These are phyloP conservation scores for Sphaerophoria rueppellii DNA, from an alignment of 2,888 invertebrate genomes.

Conservation along the genomic window DNA sequence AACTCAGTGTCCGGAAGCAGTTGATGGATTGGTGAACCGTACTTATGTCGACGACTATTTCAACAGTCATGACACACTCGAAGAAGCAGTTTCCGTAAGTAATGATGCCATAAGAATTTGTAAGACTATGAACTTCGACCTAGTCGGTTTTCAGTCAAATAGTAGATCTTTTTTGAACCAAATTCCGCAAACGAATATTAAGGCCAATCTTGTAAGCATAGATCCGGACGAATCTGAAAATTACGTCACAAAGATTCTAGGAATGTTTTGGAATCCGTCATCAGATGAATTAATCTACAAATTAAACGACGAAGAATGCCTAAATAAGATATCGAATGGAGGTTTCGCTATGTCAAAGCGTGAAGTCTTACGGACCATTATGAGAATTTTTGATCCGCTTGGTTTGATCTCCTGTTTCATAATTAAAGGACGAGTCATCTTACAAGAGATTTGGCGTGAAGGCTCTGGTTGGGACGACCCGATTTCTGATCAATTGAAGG, in stretches of 20 bases:
- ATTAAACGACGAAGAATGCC: neutral
- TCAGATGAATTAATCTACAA: neutral
- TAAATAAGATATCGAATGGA: neutral
- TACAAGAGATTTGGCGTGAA: slow-evolving; percentile 20
- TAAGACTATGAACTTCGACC: too few relatives aligned
- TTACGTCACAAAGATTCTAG: neutral
- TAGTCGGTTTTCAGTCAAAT: too few relatives aligned
- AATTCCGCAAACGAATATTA: too few relatives aligned
- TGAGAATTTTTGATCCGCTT: slow-evolving; percentile 14
- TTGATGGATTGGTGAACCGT: too few relatives aligned
- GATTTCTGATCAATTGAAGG: neutral
- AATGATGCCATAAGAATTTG: too few relatives aligned
- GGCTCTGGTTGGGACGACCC: slow-evolving; percentile 7
- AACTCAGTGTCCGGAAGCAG: too few relatives aligned
- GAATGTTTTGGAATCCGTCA: slow-evolving; percentile 16
- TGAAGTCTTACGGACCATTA: neutral
- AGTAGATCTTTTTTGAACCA: too few relatives aligned
- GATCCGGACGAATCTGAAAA: neutral
- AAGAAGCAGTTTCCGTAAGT: too few relatives aligned
- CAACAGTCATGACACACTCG: too few relatives aligned
- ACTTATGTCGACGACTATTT: too few relatives aligned
- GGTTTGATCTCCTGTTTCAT: slow-evolving; percentile 12
- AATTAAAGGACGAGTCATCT: neutral
- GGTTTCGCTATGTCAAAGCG: neutral
- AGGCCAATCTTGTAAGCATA: too few relatives aligned